Percentiles rank a stretch among this genome's conserved stretches.
These are phyloP conservation scores for Baryphthengus martii DNA, from an alignment of 2,113 vertebrate genomes.

Conservation along the genomic window DNA sequence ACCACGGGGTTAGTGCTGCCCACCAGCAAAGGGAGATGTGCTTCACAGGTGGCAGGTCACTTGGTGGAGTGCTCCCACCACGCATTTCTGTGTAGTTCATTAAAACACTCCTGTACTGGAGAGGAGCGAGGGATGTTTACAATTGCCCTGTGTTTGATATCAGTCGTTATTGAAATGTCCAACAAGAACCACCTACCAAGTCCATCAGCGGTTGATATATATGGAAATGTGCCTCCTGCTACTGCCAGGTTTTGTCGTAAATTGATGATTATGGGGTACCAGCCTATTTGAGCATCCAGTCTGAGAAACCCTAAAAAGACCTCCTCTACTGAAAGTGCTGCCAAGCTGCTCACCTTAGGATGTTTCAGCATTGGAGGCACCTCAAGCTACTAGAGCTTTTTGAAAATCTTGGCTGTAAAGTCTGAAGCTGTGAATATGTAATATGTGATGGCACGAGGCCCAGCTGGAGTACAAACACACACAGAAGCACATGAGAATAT, in stretches of 20 bases:
- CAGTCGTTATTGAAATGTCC: not conserved
- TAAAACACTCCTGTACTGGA: not conserved
- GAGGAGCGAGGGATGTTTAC: not conserved
- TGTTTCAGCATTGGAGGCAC: slow-evolving; percentile 2
- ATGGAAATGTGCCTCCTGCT: not conserved
- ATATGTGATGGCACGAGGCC: not conserved
- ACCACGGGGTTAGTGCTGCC: not conserved
- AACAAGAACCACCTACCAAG: not conserved
- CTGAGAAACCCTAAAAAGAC: not conserved
- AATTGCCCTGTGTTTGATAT: not conserved
- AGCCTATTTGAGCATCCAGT: not conserved
- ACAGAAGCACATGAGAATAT: not conserved
- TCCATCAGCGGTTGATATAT: not conserved
- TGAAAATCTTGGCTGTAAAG: slow-evolving; percentile 15
- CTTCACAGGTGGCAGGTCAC: not conserved
- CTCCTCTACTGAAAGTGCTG: not conserved
- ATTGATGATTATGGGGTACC: not conserved
- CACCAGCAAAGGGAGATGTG: accelerated
- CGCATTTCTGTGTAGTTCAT: not conserved
- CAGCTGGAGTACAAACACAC: slow-evolving; percentile 2
- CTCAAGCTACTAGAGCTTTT: not conserved
- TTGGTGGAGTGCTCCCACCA: not conserved
- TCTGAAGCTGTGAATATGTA: slow-evolving; percentile 18
- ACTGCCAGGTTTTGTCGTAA: not conserved
- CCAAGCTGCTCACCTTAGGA: not conserved